These are phyloP conservation scores for Lydus trimaculatus DNA, from an alignment of 2,888 invertebrate species.

Conservation along the genomic window DNA sequence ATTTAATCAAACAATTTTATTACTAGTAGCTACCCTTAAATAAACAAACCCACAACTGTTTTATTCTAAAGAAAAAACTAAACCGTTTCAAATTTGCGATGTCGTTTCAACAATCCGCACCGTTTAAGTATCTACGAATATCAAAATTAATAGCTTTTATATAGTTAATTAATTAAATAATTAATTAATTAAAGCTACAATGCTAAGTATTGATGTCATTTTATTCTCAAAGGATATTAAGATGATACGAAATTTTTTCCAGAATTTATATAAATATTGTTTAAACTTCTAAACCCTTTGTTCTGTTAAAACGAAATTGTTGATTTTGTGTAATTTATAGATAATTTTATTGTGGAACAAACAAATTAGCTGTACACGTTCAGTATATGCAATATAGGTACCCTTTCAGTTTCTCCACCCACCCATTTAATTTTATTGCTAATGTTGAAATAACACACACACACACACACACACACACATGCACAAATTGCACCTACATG, in stretches of 20 bases:
- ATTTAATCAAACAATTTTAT: background rate
- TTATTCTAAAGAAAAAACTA: background rate
- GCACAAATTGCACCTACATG: background rate
- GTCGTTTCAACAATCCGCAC: no score
- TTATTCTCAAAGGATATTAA: background rate
- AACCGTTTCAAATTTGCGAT: no score
- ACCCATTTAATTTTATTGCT: constrained; percentile 54
- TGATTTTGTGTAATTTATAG: background rate
- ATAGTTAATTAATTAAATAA: no score
- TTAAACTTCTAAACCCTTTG: no score
- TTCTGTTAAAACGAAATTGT: background rate
- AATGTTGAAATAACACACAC: constrained; percentile 39
- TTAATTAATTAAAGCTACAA: background rate
- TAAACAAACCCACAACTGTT: background rate
- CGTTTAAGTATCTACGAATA: no score
- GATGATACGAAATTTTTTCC: no score
- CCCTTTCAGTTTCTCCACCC: constrained; percentile 43
- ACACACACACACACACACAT: constrained; percentile 17
- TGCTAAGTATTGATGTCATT: background rate
- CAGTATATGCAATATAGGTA: background rate
- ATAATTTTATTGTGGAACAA: constrained; percentile 12
- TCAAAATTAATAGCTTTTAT: no score
- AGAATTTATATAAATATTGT: no score
- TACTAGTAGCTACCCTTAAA: background rate
- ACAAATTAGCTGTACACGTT: constrained; percentile 1